These are phyloP conservation scores for Tachypleus tridentatus DNA, from an alignment of 1,140 invertebrate genomes.

Conservation along the genomic window DNA sequence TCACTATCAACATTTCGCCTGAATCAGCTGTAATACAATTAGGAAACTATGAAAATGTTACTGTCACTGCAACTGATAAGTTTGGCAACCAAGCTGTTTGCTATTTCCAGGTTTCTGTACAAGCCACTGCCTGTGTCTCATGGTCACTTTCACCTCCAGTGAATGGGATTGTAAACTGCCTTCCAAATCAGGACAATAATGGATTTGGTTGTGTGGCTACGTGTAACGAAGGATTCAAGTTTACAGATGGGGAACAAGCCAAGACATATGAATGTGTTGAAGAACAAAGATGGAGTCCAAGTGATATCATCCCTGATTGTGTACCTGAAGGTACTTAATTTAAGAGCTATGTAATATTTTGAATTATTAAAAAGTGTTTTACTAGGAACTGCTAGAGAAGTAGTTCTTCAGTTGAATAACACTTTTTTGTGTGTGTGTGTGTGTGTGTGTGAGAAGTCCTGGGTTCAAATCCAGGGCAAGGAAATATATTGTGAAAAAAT, in stretches of 20 bases:
- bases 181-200: slow-evolving; percentile 48
- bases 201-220: slow-evolving; percentile 79
- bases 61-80: slow-evolving; percentile 75
- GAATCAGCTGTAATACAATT: slow-evolving; percentile 75
- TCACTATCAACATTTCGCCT: slow-evolving; percentile 62
- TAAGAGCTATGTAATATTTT: too few species aligned
- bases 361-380: too few species aligned
- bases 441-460: too few species aligned
- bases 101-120: slow-evolving; percentile 76
- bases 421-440: too few species aligned
- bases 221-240: slow-evolving; percentile 77
- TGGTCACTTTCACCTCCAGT: slow-evolving; percentile 81
- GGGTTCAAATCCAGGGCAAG: too few species aligned
- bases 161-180: slow-evolving; percentile 76
- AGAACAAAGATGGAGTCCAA: slow-evolving; percentile 60
- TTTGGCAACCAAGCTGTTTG: slow-evolving; percentile 81
- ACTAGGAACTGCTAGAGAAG: too few species aligned
- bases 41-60: slow-evolving; percentile 87
- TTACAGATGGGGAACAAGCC: slow-evolving; percentile 74
- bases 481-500: too few species aligned
- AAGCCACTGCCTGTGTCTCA: slow-evolving; percentile 85
- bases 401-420: too few species aligned
- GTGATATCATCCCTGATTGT: slow-evolving; percentile 79
- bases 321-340: slow-evolving; percentile 62
- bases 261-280: slow-evolving; percentile 74